Conservation (phyloP, 1,140 invertebrate genomes). For the Goniozus legneri region DNA sequence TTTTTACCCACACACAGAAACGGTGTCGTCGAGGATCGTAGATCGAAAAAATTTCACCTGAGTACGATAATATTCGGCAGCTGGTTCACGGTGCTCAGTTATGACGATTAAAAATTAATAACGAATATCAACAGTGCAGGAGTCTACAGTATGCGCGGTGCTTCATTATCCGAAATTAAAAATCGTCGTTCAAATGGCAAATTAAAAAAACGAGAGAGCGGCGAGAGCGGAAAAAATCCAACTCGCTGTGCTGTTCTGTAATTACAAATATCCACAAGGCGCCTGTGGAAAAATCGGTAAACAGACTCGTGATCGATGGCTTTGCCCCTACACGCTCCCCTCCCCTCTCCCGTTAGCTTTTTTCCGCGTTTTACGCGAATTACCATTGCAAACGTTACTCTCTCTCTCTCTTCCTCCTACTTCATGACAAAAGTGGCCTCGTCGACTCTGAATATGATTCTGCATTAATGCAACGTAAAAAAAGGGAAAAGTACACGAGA, state of each 20-base stretch:
- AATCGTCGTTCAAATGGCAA: conserved; percentile 39
- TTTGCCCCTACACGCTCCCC: background rate
- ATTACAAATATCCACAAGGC: conserved; percentile 47
- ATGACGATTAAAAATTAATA: conserved; percentile 51
- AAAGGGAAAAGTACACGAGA: too few species aligned
- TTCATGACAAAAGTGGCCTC: too few species aligned
- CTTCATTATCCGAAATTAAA: conserved; percentile 49
- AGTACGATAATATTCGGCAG: conserved; percentile 29
- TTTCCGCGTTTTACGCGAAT: background rate
- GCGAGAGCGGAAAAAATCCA: too few species aligned
- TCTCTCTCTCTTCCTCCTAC: conserved; percentile 4
- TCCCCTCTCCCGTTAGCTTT: background rate
- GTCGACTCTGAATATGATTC: too few species aligned
- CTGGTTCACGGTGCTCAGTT: conserved; percentile 16
- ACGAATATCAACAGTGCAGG: conserved; percentile 45
- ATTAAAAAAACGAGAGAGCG: conserved; percentile 36
- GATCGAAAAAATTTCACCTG: too few species aligned
- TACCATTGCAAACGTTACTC: too few species aligned
- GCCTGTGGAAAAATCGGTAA: conserved; percentile 31
- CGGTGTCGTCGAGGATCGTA: too few species aligned
- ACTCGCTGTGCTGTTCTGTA: conserved; percentile 41
- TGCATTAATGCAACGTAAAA: too few species aligned
- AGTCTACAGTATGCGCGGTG: conserved; percentile 24
- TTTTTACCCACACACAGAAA: too few species aligned
- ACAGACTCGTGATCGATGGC: conserved; percentile 41